Conservation (phyloP, 2,888 invertebrate genomes). For the Athrips mouffetella region DNA sequence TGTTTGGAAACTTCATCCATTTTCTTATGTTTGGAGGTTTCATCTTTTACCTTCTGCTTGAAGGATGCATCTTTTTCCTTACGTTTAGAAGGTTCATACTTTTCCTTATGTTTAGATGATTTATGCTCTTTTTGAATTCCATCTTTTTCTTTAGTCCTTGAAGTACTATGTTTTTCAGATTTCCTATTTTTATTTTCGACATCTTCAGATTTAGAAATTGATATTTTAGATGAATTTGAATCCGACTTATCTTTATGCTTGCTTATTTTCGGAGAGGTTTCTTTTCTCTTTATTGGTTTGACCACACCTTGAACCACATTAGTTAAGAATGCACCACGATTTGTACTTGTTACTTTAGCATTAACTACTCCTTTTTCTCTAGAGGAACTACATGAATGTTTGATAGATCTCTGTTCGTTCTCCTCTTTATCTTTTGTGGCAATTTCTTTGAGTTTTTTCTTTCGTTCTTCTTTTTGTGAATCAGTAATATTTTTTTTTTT, state of each 20-base stretch:
- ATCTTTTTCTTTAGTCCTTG: slow-evolving; percentile 24
- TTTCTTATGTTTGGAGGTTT: slow-evolving; percentile 10
- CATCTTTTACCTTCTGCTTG: slow-evolving; percentile 16
- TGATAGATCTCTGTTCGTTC: slow-evolving; percentile 28
- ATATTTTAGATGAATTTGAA: slow-evolving; percentile 13
- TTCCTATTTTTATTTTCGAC: slow-evolving; percentile 11
- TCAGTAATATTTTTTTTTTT: slow-evolving; percentile 41
- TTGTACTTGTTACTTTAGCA: slow-evolving; percentile 72
- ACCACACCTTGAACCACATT: slow-evolving; percentile 40
- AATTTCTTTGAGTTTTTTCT: slow-evolving; percentile 71
- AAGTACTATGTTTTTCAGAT: slow-evolving; percentile 7
- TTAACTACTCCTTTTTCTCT: slow-evolving; percentile 38
- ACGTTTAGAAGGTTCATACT: slow-evolving; percentile 21
- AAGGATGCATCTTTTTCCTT: slow-evolving; percentile 13
- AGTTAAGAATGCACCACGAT: slow-evolving; percentile 77
- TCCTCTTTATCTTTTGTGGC: slow-evolving; percentile 54
- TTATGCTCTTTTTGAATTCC: slow-evolving; percentile 24
- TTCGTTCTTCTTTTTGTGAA: slow-evolving; percentile 66
- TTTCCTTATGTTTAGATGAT: slow-evolving; percentile 15
- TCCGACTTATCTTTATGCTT: slow-evolving; percentile 22
- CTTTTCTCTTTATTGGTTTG: slow-evolving; percentile 45
- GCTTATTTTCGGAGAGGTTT: slow-evolving; percentile 26
- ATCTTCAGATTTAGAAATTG: background rate
- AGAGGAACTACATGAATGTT: slow-evolving; percentile 30
- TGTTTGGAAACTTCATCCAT: slow-evolving; percentile 15